Conservation (phyloP, 2,797 vertebrate species). For the Crax fasciolata region DNA sequence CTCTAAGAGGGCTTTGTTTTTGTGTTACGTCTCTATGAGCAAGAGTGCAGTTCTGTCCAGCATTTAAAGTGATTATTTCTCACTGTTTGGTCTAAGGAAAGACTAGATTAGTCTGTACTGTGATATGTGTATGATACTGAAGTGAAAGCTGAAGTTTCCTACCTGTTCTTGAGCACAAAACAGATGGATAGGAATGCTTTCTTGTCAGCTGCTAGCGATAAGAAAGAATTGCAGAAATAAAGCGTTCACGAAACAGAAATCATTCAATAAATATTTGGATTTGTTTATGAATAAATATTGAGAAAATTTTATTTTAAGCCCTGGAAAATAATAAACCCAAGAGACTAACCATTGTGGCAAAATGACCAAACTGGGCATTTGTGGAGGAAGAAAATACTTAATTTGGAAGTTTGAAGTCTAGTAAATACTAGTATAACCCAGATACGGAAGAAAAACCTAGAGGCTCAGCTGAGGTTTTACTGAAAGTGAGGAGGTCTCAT, state of each 20-base stretch:
- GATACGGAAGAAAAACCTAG: neutral
- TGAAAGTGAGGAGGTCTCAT: neutral
- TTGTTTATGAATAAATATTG: neutral
- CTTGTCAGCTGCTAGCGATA: neutral
- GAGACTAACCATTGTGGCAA: neutral
- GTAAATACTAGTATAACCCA: neutral
- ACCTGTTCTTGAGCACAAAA: constrained; percentile 6
- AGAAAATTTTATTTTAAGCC: neutral
- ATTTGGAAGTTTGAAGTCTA: constrained; percentile 1
- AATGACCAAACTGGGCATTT: neutral
- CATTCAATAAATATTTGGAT: neutral
- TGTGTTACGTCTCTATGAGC: neutral
- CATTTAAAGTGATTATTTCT: neutral
- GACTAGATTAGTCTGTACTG: neutral
- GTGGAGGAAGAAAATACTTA: neutral
- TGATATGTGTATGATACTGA: neutral
- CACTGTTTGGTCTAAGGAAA: neutral
- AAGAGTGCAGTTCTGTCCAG: neutral
- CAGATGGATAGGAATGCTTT: neutral
- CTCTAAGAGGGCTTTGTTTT: constrained; percentile 63
- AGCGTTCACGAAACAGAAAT: neutral
- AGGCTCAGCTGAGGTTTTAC: neutral
- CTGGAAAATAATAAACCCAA: neutral
- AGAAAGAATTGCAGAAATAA: neutral
- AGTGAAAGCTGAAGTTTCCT: neutral